Evolutionary conservation across 2,113 vertebrate genomes (phyloP).

Genomic region (Aythya baeri): DNA sequence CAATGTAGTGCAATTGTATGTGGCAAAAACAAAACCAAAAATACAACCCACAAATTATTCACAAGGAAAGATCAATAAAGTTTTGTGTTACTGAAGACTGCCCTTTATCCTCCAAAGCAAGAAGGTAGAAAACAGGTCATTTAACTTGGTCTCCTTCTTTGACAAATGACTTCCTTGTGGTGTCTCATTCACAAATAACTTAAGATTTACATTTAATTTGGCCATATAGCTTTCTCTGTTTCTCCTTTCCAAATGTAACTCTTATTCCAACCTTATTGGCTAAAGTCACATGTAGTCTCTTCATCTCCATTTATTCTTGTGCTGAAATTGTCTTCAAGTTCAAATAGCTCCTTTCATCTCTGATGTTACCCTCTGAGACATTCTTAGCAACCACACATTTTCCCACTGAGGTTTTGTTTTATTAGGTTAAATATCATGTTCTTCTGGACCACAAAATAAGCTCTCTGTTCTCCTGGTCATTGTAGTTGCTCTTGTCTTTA

Average conservation of each 20-base stretch:
- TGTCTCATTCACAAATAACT: neutral
- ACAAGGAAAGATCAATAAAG: neutral
- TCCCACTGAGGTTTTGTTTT: neutral
- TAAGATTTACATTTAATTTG: neutral
- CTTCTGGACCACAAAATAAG: neutral
- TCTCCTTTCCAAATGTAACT: neutral
- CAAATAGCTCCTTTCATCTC: neutral
- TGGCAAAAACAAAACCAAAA: neutral
- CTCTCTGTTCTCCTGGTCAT: neutral
- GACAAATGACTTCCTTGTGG: neutral
- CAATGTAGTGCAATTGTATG: neutral
- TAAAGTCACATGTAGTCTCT: neutral
- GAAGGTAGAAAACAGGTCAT: neutral
- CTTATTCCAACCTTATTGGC: neutral
- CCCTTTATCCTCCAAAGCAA: neutral
- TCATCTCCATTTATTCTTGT: neutral
- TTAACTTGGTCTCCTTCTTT: neutral
- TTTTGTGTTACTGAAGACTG: neutral
- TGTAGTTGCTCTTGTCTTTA: neutral
- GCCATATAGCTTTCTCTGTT: neutral
- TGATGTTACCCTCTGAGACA: neutral
- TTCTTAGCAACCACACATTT: neutral
- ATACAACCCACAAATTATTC: neutral
- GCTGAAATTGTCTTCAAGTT: neutral
- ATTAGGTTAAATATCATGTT: neutral